Conservation (phyloP, 2,888 invertebrate species). For the Synergus japonicus region DNA sequence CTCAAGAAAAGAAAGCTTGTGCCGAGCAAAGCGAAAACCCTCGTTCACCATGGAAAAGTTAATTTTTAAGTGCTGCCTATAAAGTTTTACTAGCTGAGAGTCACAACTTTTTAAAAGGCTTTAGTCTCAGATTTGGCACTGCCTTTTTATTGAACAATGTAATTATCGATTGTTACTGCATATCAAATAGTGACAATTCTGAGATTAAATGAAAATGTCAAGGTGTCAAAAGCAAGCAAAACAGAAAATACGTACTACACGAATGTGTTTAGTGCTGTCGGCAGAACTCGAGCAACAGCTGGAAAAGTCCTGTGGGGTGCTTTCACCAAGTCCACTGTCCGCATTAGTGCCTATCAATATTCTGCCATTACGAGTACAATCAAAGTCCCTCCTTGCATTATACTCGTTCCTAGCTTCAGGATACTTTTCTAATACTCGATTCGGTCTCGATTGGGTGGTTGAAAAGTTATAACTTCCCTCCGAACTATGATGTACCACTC, state of each 20-base stretch:
- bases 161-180: background rate
- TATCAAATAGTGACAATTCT: background rate
- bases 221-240: conserved; percentile 53
- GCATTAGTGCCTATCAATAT: conserved; percentile 72
- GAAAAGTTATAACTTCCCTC: conserved; percentile 73
- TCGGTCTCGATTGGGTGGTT: conserved; percentile 60
- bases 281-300: conserved; percentile 76
- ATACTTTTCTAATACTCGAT: conserved; percentile 68
- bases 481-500: conserved; percentile 69
- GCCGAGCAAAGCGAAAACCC: conserved; percentile 22
- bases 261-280: conserved; percentile 74
- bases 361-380: conserved; percentile 72
- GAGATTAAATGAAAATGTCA: conserved; percentile 4
- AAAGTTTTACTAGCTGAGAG: conserved; percentile 25
- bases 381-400: conserved; percentile 72
- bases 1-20: conserved; percentile 9
- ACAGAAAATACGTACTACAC: conserved; percentile 71
- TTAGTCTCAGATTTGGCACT: conserved; percentile 25
- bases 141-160: background rate
- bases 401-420: conserved; percentile 68
- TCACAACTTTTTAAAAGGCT: background rate
- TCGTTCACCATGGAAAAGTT: conserved; percentile 22
- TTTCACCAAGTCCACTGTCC: conserved; percentile 76
- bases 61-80: conserved; percentile 16
- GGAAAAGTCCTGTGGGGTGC: conserved; percentile 76